Conservation (phyloP, 2,888 invertebrate species). For the Acleris holmiana region DNA sequence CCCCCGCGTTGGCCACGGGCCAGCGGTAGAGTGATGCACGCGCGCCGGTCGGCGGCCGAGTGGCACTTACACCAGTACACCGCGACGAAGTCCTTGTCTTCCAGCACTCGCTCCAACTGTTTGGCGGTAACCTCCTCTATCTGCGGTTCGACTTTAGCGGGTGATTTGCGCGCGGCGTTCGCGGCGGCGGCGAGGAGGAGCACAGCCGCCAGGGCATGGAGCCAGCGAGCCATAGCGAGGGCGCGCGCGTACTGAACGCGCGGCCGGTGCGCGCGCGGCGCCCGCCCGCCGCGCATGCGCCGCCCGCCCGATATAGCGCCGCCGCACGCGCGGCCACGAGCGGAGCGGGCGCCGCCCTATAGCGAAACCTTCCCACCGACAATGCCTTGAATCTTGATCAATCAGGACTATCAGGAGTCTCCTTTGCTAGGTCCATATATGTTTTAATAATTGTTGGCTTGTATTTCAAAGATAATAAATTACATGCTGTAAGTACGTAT, state of each 20-base stretch:
- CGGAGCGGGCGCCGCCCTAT: slow-evolving; percentile 35
- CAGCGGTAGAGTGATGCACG: slow-evolving; percentile 57
- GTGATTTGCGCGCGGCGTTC: slow-evolving; percentile 74
- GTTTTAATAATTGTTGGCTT: neutral
- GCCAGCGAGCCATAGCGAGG: slow-evolving; percentile 82
- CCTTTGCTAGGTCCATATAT: neutral
- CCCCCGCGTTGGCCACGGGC: slow-evolving; percentile 64
- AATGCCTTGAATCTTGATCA: neutral
- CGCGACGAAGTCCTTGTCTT: slow-evolving; percentile 96
- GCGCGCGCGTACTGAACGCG: slow-evolving; percentile 79
- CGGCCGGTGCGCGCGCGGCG: slow-evolving; percentile 49
- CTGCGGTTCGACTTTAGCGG: slow-evolving; percentile 87
- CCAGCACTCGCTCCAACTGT: slow-evolving; percentile 94
- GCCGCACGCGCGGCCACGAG: slow-evolving; percentile 47
- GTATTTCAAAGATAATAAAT: no score
- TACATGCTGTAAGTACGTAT: no score
- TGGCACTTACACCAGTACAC: slow-evolving; percentile 97
- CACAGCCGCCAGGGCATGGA: slow-evolving; percentile 77
- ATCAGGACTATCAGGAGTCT: neutral
- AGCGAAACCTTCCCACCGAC: neutral
- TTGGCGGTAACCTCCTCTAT: slow-evolving; percentile 97
- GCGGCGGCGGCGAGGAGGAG: slow-evolving; percentile 83
- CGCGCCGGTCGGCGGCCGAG: slow-evolving; percentile 55
- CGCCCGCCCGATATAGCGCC: slow-evolving; percentile 39
- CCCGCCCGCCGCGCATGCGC: slow-evolving; percentile 43